phyloP scores from a whole-genome alignment of 92 coral and sea anemone genomes.

The Blastomussa wellsi region DNA sequence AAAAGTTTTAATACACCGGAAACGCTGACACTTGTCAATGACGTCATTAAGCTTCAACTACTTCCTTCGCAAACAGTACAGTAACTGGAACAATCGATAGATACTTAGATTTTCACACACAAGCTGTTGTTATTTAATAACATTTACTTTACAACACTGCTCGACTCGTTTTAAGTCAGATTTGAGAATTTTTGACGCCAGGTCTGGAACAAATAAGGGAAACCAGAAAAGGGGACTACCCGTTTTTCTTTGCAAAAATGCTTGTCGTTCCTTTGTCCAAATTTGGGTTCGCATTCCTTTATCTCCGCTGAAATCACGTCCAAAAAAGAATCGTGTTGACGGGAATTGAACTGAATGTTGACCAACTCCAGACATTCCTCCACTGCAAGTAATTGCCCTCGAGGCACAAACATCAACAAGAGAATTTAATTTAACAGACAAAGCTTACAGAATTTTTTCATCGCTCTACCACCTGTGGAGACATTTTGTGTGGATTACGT shows the following conservation, averaged over 20 bases:
- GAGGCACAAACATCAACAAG: not conserved
- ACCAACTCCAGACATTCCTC: slow-evolving; percentile 13
- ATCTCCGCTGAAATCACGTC: slow-evolving; percentile 31
- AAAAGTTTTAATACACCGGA: slow-evolving; percentile 22
- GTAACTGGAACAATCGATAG: slow-evolving; percentile 7
- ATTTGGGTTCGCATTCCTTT: slow-evolving; percentile 26
- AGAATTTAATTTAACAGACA: not conserved
- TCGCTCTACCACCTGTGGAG: not conserved
- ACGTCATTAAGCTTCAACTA: slow-evolving; percentile 36
- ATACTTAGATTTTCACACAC: slow-evolving; percentile 10
- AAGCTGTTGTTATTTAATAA: slow-evolving; percentile 12
- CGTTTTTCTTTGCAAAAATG: not conserved
- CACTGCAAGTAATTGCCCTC: not conserved
- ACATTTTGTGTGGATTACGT: not conserved
- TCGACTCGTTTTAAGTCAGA: not conserved
- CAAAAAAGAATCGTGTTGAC: slow-evolving; percentile 14
- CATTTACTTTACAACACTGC: slow-evolving; percentile 8
- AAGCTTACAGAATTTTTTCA: not conserved
- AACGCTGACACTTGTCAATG: slow-evolving; percentile 48
- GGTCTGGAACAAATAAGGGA: not conserved
- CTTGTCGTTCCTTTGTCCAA: slow-evolving; percentile 24
- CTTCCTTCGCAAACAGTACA: slow-evolving; percentile 37
- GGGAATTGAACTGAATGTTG: not conserved
- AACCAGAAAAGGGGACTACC: slow-evolving; percentile 34
- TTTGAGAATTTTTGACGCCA: slow-evolving; percentile 5